Evolutionary conservation across 2,113 vertebrate genomes (phyloP).

Genomic region (Nyctereutes procyonoides): DNA sequence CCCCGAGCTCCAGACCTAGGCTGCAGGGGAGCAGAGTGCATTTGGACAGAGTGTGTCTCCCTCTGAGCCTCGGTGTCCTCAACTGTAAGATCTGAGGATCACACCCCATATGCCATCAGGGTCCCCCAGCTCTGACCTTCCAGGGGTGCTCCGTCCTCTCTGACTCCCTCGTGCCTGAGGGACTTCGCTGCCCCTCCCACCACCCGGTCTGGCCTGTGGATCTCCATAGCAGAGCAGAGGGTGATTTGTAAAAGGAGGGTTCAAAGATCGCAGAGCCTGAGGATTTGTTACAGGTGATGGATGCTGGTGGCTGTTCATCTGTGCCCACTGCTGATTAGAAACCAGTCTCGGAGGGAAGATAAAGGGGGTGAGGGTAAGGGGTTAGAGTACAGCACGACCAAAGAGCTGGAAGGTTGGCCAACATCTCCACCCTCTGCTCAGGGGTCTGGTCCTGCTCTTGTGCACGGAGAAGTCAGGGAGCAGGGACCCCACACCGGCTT

Average conservation of each 20-base stretch:
- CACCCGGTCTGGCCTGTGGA: rapidly evolving
- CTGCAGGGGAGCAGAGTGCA: not conserved
- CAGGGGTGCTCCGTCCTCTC: not conserved
- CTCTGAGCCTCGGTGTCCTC: not conserved
- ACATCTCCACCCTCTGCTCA: not conserved
- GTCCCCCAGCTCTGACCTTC: not conserved
- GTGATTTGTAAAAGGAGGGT: slow-evolving; percentile 27
- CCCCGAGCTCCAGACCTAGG: not conserved
- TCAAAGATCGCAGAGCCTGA: not conserved
- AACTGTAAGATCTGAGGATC: not conserved
- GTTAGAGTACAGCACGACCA: not conserved
- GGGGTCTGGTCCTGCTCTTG: not conserved
- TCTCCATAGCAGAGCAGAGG: not conserved
- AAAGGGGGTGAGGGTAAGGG: not conserved
- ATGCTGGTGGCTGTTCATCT: not conserved
- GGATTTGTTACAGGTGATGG: not conserved
- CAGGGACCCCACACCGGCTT: not conserved
- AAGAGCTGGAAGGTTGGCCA: not conserved
- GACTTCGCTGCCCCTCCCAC: not conserved
- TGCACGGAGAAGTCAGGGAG: not conserved
- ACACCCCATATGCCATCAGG: rapidly evolving
- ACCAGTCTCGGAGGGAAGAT: not conserved
- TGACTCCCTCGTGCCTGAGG: not conserved
- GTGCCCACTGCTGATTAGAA: slow-evolving; percentile 11
- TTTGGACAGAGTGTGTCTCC: not conserved